Conservation (phyloP, 2,797 vertebrate species). For the Delichon dasypus region DNA sequence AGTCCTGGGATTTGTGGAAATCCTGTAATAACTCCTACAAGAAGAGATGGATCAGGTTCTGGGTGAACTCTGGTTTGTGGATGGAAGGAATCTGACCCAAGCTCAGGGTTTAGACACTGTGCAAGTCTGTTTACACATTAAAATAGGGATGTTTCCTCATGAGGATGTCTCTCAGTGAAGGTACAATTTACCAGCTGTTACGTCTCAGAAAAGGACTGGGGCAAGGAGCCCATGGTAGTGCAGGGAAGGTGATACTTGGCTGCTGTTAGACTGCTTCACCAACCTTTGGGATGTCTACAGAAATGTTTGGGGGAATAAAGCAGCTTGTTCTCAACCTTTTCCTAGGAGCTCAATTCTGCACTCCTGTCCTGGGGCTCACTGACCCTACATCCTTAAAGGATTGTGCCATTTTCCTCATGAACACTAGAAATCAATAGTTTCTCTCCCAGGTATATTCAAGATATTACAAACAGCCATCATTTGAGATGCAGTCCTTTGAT, state of each 20-base stretch:
- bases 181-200: background rate
- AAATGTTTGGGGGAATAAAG: background rate
- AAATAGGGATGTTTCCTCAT: background rate
- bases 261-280: background rate
- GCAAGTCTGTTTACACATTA: background rate
- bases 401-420: background rate
- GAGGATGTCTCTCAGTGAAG: background rate
- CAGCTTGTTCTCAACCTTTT: background rate
- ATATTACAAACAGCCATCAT: background rate
- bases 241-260: background rate
- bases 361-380: background rate
- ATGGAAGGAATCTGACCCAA: background rate
- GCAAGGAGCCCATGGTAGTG: background rate
- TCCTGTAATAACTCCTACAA: background rate
- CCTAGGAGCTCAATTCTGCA: background rate
- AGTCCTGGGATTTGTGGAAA: background rate
- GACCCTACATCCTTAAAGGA: background rate
- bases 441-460: background rate
- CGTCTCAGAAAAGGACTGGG: background rate
- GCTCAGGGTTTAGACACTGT: accelerated
- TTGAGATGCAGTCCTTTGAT: background rate
- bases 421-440: background rate
- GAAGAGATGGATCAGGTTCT: background rate
- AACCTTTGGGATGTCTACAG: background rate
- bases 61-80: background rate